Percentiles rank a stretch among this genome's conserved stretches.
phyloP scores from a whole-genome alignment of 2,888 invertebrate genomes.

The Lamellibrachia columna region DNA sequence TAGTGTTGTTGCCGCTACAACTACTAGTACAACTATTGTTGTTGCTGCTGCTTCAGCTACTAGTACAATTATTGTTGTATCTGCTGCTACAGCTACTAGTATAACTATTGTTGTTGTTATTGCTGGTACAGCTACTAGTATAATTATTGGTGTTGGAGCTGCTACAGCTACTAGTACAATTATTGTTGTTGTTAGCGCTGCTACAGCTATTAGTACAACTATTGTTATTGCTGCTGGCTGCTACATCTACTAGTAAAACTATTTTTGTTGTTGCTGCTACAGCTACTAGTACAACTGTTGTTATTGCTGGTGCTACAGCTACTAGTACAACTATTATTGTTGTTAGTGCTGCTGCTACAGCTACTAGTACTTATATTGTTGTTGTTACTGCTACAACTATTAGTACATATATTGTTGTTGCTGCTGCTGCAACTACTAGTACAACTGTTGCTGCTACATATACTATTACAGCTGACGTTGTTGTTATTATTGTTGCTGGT shows the following conservation, averaged over 20 bases:
- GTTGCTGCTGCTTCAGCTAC: conserved; percentile 6
- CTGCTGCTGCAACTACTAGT: conserved; percentile 24
- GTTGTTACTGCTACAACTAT: neutral
- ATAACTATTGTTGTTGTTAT: neutral
- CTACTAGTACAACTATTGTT: conserved; percentile 13
- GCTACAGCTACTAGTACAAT: neutral
- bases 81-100: conserved; percentile 6
- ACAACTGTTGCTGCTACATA: conserved; percentile 24
- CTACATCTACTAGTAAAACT: neutral
- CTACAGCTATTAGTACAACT: neutral
- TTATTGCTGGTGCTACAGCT: conserved; percentile 26
- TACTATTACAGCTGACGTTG: neutral
- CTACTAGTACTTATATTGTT: neutral
- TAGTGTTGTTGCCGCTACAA: conserved; percentile 7
- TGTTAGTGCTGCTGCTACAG: conserved; percentile 25
- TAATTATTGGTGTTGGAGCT: neutral
- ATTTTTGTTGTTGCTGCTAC: conserved; percentile 16
- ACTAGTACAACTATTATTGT: conserved; percentile 19
- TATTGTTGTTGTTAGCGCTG: neutral
- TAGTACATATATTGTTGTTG: neutral
- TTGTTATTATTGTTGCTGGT: neutral
- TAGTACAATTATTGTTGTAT: conserved; percentile 27
- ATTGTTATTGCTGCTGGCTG: conserved; percentile 17
- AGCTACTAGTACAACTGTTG: neutral
- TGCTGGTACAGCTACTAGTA: conserved; percentile 20